Evolutionary conservation across 2,888 invertebrate species (phyloP), one percentile per base, ranked within the genome.

Genomic region (Drosophila monieri): DNA sequence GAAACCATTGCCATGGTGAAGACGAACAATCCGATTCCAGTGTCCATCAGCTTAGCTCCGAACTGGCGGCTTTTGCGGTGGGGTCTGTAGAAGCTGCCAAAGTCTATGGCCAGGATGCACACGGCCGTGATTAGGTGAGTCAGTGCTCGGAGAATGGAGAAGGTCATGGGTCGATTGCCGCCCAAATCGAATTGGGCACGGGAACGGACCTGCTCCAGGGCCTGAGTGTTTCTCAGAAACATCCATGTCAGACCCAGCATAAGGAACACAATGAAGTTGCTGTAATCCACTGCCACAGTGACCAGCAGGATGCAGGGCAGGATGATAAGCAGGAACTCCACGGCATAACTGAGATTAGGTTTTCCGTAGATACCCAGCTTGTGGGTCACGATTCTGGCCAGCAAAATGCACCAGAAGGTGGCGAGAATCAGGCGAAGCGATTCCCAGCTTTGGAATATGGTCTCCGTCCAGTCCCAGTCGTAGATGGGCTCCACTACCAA

Each of bases 51-150:
- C 89, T 96, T 95, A 80, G 94, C 96, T 0, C 99, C 98, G 92
- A 94, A 97, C 0, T 92, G 93, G 89, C 97, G 96, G 0, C 97
- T 97, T 92, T 99, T 99, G 0, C 96, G 96, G 90, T 96, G 96
- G 77, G 95, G 92, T 44, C 96, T 92, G 0, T 99, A 98, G 90
- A 98, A 99, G 64, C 95, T 93, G 48, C 92, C 92, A 90, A 99
- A 99, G 92, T 99, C 99, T 0, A 99, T 98, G 1, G 98, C 99
- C 61, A 99, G 92, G 80, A 99, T 99, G 74, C 96, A 96, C 57
- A 97, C 92, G 0, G 94, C 94, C 8, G 97, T 96, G 35, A 96
- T 93, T 12, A 97, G 90, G 85, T 95, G 95, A 0, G 95, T 94
- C 8, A 95, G 92, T 0, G 95, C 94, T 74, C 97, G 93, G 49